Base-by-base conservation (phyloP, 2,113 vertebrate genomes). In the Calonectris borealis region DNA sequence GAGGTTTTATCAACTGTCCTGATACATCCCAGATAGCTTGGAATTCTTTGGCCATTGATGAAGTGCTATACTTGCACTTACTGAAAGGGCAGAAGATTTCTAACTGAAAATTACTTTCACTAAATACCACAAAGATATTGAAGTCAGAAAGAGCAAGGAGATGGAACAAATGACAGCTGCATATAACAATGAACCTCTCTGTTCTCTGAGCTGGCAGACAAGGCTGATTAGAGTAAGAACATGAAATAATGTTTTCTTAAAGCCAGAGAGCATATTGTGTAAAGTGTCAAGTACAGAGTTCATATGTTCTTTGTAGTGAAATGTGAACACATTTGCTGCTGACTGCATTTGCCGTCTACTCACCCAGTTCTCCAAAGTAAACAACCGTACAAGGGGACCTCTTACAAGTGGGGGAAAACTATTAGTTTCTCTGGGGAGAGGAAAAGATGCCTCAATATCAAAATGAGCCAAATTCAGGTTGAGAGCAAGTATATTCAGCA, bases 1-100 rank as follows among this genome's bases (percentile, higher is more conserved):
- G 97, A 98, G 98, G 98, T 98, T 99, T 99, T 99, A 99, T 99
- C 99, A 99, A 98, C 99, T 99, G 98, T 98, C 98, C 99, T 99
- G 99, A 99, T 99, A 99, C 99, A 99, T 99, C 98, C 98, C 98
- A 99, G 99, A 99, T 99, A 99, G 99, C 98, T 97, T 87, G 91
- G 98, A 98, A 99, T 99, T 99, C 99, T 99, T 99, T 98, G 98
- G 97, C 98, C 98, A 98, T 99, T 99, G 99, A 99, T 99, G 99
- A 99, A 99, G 99, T 99, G 98, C 98, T 98, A 98, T 98, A 98
- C 98, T 99, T 98, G 98, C 98, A 98, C 98, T 98, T 98, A 98
- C 98, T 98, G 98, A 98, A 98, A 99, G 98, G 98, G 98, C 98
- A 98, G 96, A 98, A 99, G 98, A 99, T 99, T 99, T 99, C 98